Evolutionary conservation across 2,888 invertebrate species (phyloP).

Genomic region (Conomelus anceps): DNA sequence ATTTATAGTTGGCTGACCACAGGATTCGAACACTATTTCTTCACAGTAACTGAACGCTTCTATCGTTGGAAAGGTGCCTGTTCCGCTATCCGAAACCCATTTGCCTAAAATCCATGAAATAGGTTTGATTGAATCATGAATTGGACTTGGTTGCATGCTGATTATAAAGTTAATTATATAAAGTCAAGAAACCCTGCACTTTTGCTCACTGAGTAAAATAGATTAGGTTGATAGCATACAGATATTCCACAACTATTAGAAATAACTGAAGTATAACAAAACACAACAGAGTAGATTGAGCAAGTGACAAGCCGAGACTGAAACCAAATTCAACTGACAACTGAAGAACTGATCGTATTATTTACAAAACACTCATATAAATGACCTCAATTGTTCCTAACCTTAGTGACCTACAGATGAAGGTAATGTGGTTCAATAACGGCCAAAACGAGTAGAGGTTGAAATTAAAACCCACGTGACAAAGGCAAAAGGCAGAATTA

Average conservation of each 20-base stretch:
- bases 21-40: conserved; percentile 49
- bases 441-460: neutral
- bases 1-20: conserved; percentile 57
- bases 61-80: conserved; percentile 52
- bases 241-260: no score
- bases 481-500: no score
- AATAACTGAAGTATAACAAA: neutral
- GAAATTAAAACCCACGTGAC: no score
- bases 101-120: conserved; percentile 54
- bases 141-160: conserved; percentile 3
- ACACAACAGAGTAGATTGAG: neutral
- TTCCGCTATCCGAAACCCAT: conserved; percentile 50
- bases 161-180: neutral
- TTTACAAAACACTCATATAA: neutral
- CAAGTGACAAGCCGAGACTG: neutral
- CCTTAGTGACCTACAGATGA: neutral
- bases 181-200: no score
- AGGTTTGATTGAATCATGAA: conserved; percentile 46
- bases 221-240: neutral
- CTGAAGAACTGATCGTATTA: neutral
- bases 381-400: neutral
- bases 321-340: neutral
- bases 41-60: conserved; percentile 52
- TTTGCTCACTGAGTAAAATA: neutral
- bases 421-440: neutral